Conservation (phyloP, 1,140 invertebrate genomes). For the Bombus pyrosoma region DNA sequence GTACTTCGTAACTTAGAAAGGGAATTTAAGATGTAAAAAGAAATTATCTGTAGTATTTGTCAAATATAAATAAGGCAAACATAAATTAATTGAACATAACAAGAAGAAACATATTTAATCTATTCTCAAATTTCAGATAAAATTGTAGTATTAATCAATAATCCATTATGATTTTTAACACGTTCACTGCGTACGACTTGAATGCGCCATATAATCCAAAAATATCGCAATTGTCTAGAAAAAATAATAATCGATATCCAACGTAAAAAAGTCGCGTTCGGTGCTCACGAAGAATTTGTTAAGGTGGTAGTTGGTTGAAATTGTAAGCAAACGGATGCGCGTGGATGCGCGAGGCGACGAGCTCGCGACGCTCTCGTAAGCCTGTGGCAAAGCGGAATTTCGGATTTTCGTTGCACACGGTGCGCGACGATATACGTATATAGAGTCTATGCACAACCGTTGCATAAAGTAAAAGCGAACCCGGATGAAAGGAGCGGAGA, state of each 20-base stretch:
- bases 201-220: too few relatives aligned
- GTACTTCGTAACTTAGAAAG: background rate
- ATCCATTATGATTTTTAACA: too few relatives aligned
- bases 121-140: too few relatives aligned
- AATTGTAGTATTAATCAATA: too few relatives aligned
- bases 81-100: too few relatives aligned
- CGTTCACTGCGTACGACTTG: too few relatives aligned
- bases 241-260: too few relatives aligned
- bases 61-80: too few relatives aligned
- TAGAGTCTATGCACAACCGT: conserved; percentile 48
- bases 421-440: conserved; percentile 37
- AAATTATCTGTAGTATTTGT: too few relatives aligned
- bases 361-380: conserved; percentile 37
- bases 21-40: too few relatives aligned
- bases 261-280: background rate
- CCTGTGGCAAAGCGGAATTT: conserved; percentile 55
- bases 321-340: background rate
- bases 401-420: conserved; percentile 48
- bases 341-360: conserved; percentile 4
- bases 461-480: conserved; percentile 64
- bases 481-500: conserved; percentile 59
- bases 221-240: too few relatives aligned
- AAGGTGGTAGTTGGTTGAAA: background rate
- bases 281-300: conserved; percentile 6
- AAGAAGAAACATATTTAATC: too few relatives aligned